Evolutionary conservation across 2,797 vertebrate genomes (phyloP).

Genomic region (Chaenodraco wilsoni): DNA sequence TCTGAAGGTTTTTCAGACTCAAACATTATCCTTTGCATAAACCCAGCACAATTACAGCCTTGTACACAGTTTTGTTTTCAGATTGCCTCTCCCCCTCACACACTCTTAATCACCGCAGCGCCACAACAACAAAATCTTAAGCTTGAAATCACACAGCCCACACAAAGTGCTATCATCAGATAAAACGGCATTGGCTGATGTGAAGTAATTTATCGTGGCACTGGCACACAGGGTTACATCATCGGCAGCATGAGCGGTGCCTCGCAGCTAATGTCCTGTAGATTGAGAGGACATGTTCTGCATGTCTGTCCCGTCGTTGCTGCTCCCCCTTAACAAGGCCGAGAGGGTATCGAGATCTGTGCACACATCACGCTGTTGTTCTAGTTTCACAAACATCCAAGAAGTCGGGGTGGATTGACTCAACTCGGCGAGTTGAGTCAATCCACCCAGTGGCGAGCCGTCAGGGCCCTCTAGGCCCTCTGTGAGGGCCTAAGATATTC

Average conservation of each 20-base stretch:
- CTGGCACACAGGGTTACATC: slow-evolving; percentile 78
- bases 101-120: slow-evolving; percentile 55
- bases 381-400: slow-evolving; percentile 72
- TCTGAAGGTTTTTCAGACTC: slow-evolving; percentile 35
- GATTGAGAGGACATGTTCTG: slow-evolving; percentile 79
- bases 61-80: slow-evolving; percentile 53
- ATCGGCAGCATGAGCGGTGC: slow-evolving; percentile 74
- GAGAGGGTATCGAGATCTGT: slow-evolving; percentile 69
- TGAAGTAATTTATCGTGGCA: slow-evolving; percentile 80
- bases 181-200: slow-evolving; percentile 70
- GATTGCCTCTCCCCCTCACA: slow-evolving; percentile 44
- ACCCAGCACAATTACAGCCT: slow-evolving; percentile 45
- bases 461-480: no score
- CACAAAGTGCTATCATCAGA: slow-evolving; percentile 72
- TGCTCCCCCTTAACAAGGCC: slow-evolving; percentile 71
- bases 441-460: no score
- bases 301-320: slow-evolving; percentile 64
- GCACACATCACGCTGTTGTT: slow-evolving; percentile 68
- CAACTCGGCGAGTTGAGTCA: no score
- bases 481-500: no score
- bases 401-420: slow-evolving; percentile 62
- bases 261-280: slow-evolving; percentile 79
- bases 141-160: slow-evolving; percentile 71
- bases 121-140: slow-evolving; percentile 67
- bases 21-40: slow-evolving; percentile 47